These are phyloP conservation scores for Aleiodes testaceus DNA, from an alignment of 2,888 invertebrate species.

Conservation along the genomic window DNA sequence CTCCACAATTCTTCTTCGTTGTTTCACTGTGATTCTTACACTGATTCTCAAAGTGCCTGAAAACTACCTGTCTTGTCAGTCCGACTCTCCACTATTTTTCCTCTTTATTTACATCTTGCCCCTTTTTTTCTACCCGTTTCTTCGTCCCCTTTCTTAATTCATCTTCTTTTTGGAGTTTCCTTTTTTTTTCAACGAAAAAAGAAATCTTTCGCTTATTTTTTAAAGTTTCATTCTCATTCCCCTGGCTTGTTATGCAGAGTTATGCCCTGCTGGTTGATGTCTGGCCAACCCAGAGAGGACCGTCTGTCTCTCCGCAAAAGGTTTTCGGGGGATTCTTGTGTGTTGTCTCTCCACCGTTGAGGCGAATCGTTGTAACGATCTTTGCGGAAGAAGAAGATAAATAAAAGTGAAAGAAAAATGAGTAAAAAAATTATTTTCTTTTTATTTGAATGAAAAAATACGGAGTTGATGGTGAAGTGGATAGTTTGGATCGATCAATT, in stretches of 20 bases:
- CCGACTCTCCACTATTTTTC: constrained; percentile 47
- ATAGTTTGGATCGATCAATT: constrained; percentile 25
- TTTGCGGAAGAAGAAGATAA: constrained; percentile 35
- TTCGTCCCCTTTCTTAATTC: constrained; percentile 14
- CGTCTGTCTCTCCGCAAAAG: constrained; percentile 45
- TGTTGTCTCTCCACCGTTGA: constrained; percentile 17
- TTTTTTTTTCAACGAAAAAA: constrained; percentile 36
- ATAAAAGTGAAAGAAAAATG: constrained; percentile 17
- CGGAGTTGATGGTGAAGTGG: neutral
- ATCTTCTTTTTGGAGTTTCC: constrained; percentile 13
- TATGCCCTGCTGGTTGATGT: constrained; percentile 54
- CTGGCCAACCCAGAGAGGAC: constrained; percentile 37
- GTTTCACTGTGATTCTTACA: constrained; percentile 27
- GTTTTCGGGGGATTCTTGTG: constrained; percentile 42
- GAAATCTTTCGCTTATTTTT: constrained; percentile 47
- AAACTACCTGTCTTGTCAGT: constrained; percentile 24
- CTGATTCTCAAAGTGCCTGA: constrained; percentile 33
- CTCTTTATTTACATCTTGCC: constrained; percentile 44
- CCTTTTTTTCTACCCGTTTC: constrained; percentile 13
- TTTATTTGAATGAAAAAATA: neutral
- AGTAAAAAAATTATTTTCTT: neutral
- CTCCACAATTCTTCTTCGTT: neutral
- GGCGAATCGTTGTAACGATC: constrained; percentile 42
- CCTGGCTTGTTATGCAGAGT: constrained; percentile 59
- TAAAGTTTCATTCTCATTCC: constrained; percentile 51